Base-by-base conservation (phyloP, 53 echinoderm and acorn worm genomes). In the Glandiceps talaboti region DNA sequence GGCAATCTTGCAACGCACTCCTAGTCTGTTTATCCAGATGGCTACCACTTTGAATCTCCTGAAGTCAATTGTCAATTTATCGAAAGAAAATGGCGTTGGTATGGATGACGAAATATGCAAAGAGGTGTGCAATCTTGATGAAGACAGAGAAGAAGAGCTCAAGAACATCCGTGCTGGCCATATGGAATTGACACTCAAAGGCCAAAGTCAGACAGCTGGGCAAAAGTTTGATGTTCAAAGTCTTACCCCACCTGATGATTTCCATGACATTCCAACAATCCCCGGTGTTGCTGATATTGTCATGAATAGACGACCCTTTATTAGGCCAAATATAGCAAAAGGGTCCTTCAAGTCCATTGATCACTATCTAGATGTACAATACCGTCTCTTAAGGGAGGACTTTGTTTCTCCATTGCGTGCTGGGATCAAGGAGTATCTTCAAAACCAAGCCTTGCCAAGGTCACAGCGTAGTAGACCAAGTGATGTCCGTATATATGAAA, bases 361-460 rank as follows among this genome's bases (percentile, higher is more conserved):
- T 32, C 89, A 97, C 45, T 97, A 97, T 73, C 84, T 97, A 12
- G 97, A 97, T 76, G 87, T 97, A 28, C 97, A 97, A 83, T 97
- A 91, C 73, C 87, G 97, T 74, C 91, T 97, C 1, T 82, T 97
- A 33, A 89, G 91, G 73, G 91, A 97, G 75, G 97, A 97, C 33
- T 93, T 97, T 73, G 79, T 97, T 29, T 83, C 81, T 27, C 97
- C 97, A 30, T 75, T 97, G 28, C 84, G 91, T 79, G 79, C 81
- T 20, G 97, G 97, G 1, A 97, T 97, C 32, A 85, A 74, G n/a
- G 91, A 91, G 80, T 12, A 12, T 20, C 64, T 6, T 12, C 6
- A 20, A 45, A 45, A 45, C 20, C 20, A 12, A 20, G 6, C 20
- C 6, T 20, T 45, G 64, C 64, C 64, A 20, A 45, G 20, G 20